phyloP scores from a whole-genome alignment of 2,888 invertebrate species.

The Cryptophagus acutangulus region DNA sequence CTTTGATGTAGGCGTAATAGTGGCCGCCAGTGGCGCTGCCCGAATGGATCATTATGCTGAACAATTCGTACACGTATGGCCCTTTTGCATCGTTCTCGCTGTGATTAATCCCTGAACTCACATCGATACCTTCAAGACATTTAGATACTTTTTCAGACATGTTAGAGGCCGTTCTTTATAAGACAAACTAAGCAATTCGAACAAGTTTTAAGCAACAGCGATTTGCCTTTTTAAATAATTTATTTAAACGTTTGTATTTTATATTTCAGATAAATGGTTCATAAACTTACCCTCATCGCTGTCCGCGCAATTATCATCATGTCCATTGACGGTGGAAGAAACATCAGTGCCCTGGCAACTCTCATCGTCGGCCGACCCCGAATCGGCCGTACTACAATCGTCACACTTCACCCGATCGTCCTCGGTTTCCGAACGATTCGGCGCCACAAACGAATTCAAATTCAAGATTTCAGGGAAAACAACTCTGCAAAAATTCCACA shows the following conservation, averaged over 20 bases:
- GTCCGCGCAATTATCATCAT: slow-evolving; percentile 49
- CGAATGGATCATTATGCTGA: slow-evolving; percentile 88
- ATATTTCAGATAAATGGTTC: no score
- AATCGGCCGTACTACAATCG: slow-evolving; percentile 65
- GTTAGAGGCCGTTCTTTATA: slow-evolving; percentile 7
- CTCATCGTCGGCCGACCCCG: slow-evolving; percentile 65
- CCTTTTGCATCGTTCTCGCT: slow-evolving; percentile 57
- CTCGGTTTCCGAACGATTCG: slow-evolving; percentile 36
- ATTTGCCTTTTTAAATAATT: no score
- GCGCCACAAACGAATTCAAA: slow-evolving; percentile 64
- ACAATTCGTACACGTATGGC: slow-evolving; percentile 77
- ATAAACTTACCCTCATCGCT: slow-evolving; percentile 61
- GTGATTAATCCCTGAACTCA: slow-evolving; percentile 52
- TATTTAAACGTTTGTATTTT: no score
- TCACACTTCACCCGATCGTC: slow-evolving; percentile 53
- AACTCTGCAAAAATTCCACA: slow-evolving; percentile 54
- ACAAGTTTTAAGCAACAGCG: no score
- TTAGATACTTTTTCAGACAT: background rate
- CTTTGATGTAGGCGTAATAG: slow-evolving; percentile 88
- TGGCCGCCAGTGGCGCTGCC: slow-evolving; percentile 88
- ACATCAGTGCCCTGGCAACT: slow-evolving; percentile 49
- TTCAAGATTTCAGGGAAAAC: slow-evolving; percentile 76
- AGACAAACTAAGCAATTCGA: slow-evolving; percentile 7
- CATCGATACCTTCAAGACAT: slow-evolving; percentile 54
- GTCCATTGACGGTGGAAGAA: slow-evolving; percentile 44